Conservation (phyloP, 2,888 invertebrate species). For the Brachylomia viminalis region DNA sequence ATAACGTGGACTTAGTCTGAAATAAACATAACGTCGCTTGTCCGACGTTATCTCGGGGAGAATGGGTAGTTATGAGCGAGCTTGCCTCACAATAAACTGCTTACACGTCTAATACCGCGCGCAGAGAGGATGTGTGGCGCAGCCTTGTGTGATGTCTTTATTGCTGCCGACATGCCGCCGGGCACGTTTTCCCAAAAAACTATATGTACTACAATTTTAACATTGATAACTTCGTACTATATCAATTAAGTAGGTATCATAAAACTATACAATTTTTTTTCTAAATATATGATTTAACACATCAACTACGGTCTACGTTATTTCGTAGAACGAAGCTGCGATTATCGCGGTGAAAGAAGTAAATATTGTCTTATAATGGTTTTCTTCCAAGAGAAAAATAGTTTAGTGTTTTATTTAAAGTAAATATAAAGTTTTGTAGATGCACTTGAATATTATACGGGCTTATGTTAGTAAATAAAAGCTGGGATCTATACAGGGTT, state of each 20-base stretch:
- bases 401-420: slow-evolving; percentile 36
- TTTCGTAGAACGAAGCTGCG: slow-evolving; percentile 36
- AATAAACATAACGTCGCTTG: slow-evolving; percentile 86
- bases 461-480: slow-evolving; percentile 26
- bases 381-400: slow-evolving; percentile 31
- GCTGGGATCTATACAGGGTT: neutral
- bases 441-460: slow-evolving; percentile 22
- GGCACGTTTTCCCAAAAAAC: slow-evolving; percentile 30
- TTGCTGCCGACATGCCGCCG: slow-evolving; percentile 71
- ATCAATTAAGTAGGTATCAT: neutral
- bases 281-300: neutral
- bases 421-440: slow-evolving; percentile 8
- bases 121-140: slow-evolving; percentile 74
- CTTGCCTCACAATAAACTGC: slow-evolving; percentile 86
- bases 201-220: neutral
- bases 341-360: slow-evolving; percentile 26
- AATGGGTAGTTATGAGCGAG: slow-evolving; percentile 88
- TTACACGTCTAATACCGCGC: slow-evolving; percentile 84
- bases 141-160: slow-evolving; percentile 81
- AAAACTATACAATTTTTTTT: neutral
- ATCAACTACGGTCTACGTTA: slow-evolving; percentile 5
- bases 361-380: slow-evolving; percentile 24
- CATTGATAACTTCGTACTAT: neutral
- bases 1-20: slow-evolving; percentile 80
- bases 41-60: slow-evolving; percentile 85